A percentile compares a stretch with the other conserved stretches of the same genome.
Evolutionary conservation across 2,888 invertebrate species (phyloP).

Genomic region (Cactoblastis cactorum): DNA sequence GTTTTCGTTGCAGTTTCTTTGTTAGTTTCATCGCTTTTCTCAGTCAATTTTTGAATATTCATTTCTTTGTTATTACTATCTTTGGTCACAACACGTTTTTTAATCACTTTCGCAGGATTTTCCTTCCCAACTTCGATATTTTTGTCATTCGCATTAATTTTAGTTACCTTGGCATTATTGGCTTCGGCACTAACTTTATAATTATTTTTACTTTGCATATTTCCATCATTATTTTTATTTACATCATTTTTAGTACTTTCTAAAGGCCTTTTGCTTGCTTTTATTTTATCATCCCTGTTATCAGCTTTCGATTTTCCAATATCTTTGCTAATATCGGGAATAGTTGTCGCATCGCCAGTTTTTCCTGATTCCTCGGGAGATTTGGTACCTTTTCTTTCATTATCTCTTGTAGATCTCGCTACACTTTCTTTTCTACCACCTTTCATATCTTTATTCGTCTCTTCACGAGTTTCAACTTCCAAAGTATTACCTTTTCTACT

Average conservation of each 20-base stretch:
- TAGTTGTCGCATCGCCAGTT: background rate
- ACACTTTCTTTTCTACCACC: background rate
- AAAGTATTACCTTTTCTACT: background rate
- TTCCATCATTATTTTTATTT: background rate
- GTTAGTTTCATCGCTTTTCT: background rate
- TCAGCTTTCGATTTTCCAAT: background rate
- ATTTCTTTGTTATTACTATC: conserved; percentile 14
- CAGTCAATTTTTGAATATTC: background rate
- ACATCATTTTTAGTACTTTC: background rate
- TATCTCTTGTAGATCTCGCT: background rate
- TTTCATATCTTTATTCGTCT: background rate
- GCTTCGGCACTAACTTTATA: background rate
- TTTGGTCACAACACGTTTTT: background rate
- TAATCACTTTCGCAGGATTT: background rate
- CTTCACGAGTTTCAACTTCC: background rate
- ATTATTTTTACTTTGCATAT: conserved; percentile 4
- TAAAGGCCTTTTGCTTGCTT: background rate
- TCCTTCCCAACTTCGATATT: background rate
- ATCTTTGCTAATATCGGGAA: background rate
- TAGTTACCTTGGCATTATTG: background rate
- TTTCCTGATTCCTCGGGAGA: background rate
- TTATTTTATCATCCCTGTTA: background rate
- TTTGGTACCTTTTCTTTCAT: background rate
- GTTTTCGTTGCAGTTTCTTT: background rate
- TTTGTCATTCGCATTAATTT: background rate